Conservation (phyloP, 1,140 invertebrate species). For the Phenacoccus solenopsis region DNA sequence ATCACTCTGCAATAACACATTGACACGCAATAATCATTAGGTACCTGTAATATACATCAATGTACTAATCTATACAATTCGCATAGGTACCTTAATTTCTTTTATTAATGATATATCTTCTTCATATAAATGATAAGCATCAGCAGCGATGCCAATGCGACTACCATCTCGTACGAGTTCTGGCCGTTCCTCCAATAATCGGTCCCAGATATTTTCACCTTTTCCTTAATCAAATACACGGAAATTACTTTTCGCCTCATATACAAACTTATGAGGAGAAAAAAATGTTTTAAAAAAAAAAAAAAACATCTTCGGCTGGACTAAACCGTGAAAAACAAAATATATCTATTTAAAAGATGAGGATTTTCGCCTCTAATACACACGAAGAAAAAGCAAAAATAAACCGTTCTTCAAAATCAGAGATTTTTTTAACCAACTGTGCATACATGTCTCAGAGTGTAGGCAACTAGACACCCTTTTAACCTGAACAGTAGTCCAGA, state of each 20-base stretch:
- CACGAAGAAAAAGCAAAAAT: too few species aligned
- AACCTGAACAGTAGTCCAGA: too few species aligned
- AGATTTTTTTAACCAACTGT: too few species aligned
- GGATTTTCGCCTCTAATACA: too few species aligned
- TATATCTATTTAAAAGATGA: too few species aligned
- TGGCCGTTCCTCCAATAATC: slow-evolving; percentile 30
- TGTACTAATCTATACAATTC: background rate
- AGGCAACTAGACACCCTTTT: too few species aligned
- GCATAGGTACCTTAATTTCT: slow-evolving; percentile 38
- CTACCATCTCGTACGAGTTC: slow-evolving; percentile 39
- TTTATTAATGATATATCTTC: slow-evolving; percentile 49
- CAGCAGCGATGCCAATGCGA: slow-evolving; percentile 46
- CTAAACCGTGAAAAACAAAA: too few species aligned
- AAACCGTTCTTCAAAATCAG: too few species aligned
- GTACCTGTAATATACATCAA: background rate
- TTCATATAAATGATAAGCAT: slow-evolving; percentile 51
- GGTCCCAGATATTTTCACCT: slow-evolving; percentile 32
- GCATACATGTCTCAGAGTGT: too few species aligned
- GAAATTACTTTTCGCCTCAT: background rate
- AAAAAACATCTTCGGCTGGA: too few species aligned
- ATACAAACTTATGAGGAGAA: background rate
- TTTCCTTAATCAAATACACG: slow-evolving; percentile 27
- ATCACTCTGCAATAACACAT: too few species aligned
- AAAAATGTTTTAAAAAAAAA: background rate
- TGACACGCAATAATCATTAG: background rate